phyloP scores from a whole-genome alignment of 1,140 invertebrate species.

The Chironomus tepperi region DNA sequence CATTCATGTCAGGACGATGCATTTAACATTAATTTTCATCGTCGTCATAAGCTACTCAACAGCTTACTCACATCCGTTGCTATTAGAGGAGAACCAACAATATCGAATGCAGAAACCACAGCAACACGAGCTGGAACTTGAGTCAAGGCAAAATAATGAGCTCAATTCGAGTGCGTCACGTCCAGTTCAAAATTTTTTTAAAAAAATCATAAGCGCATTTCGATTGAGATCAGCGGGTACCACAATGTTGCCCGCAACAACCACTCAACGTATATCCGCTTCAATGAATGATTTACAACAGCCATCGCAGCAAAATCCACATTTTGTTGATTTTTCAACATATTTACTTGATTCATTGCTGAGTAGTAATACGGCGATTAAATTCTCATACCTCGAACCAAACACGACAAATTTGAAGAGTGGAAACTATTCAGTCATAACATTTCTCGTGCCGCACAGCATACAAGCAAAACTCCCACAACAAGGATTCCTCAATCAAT shows the following conservation, averaged over 20 bases:
- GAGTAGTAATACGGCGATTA: neutral
- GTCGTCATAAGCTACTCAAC: conserved; percentile 10
- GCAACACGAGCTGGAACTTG: neutral
- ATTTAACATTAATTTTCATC: conserved; percentile 20
- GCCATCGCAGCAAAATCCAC: neutral
- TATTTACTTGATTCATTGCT: neutral
- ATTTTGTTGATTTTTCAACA: conserved; percentile 19
- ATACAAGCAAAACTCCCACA: neutral
- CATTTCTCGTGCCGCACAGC: neutral
- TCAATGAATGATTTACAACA: neutral
- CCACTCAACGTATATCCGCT: neutral
- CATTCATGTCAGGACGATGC: conserved; percentile 16
- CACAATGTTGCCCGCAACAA: neutral
- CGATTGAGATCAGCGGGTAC: neutral
- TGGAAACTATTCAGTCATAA: neutral
- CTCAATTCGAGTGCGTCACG: neutral
- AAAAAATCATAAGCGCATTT: neutral
- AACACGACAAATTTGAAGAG: neutral
- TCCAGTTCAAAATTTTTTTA: conserved; percentile 13
- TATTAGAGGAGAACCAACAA: neutral
- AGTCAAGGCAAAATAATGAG: neutral
- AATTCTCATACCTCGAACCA: neutral
- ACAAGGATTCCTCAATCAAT: neutral
- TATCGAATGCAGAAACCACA: neutral
- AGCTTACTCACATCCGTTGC: neutral